Base-by-base conservation (phyloP, 2,797 vertebrate genomes). In the Pseudomugil gertrudae region DNA sequence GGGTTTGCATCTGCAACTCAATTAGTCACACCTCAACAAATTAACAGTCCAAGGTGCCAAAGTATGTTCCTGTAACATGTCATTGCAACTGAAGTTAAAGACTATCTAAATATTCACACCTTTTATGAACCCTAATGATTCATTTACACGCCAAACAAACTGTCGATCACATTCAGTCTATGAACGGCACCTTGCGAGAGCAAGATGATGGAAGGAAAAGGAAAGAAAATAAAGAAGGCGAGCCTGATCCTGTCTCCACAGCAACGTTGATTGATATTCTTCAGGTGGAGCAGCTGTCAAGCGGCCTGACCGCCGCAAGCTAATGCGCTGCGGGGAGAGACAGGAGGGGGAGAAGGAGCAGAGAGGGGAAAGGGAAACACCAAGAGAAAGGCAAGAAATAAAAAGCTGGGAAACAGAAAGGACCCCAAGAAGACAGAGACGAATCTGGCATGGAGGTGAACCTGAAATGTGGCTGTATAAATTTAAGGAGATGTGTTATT, bases 191-290 rank as follows among this genome's bases (percentile, higher is more conserved):
- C 35, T 51, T 57, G 50, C 17, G 11, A 61, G 40, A 78, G 6
- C 17, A 24, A 40, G 30, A 32, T 0, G 57, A n/a, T n/a, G 56
- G 72, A 60, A 27, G 59, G 53, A 64, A 63, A 60, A 24, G 43
- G 58, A 19, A 57, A 33, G 55, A 59, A 72, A 82, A 83, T 57
- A 71, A 79, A 81, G 48, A 65, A 84, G 78, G 59, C 73, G 84
- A 77, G 78, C 69, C 79, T 86, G 85, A 71, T 75, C 93, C 81
- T 62, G 90, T 98, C 94, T 95, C 96, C 94, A 96, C 94, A 92
- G 95, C 93, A 95, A 96, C 94, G 85, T 92, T 93, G 92, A 88
- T 95, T 96, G 94, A 83, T 92, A 93, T 96, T 94, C 94, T 94
- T 94, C 94, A 96, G 95, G 94, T 95, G 88, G 86, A 93, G 90